Percentiles rank a stretch among this genome's conserved stretches.
phyloP scores from a whole-genome alignment of 2,113 vertebrate species.

The Gallinago media region DNA sequence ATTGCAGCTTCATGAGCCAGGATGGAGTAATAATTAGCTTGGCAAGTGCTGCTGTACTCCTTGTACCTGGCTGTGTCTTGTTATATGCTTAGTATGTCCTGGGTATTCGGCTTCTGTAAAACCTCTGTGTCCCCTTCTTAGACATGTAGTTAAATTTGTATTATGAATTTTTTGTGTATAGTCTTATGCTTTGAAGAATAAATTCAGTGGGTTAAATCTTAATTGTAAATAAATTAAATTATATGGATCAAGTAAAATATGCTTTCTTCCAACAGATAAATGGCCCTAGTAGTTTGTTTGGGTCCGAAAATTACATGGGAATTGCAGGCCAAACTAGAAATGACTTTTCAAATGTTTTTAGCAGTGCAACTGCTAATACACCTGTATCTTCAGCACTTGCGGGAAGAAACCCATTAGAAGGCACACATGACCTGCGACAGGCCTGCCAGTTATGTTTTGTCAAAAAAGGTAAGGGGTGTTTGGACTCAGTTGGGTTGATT shows the following conservation, averaged over 20 bases:
- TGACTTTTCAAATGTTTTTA: slow-evolving; percentile 75
- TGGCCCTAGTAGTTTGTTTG: slow-evolving; percentile 77
- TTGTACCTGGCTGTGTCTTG: neutral
- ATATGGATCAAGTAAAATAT: neutral
- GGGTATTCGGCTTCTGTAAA: neutral
- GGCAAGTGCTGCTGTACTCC: neutral
- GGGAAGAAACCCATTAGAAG: slow-evolving; percentile 87
- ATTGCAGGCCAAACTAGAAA: slow-evolving; percentile 74
- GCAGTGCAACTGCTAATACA: slow-evolving; percentile 67
- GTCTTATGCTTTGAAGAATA: neutral
- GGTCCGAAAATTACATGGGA: slow-evolving; percentile 82
- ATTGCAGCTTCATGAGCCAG: neutral
- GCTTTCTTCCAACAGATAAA: slow-evolving; percentile 80
- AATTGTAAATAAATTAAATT: neutral
- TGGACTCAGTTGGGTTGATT: neutral
- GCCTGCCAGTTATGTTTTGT: slow-evolving; percentile 91
- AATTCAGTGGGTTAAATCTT: neutral
- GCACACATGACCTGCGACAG: slow-evolving; percentile 92
- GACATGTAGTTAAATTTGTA: neutral
- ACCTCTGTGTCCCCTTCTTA: neutral
- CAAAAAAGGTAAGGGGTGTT: slow-evolving; percentile 86
- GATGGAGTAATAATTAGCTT: neutral
- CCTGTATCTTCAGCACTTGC: slow-evolving; percentile 46
- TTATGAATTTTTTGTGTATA: neutral
- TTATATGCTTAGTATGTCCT: neutral